These are phyloP conservation scores for Lagorchestes hirsutus DNA, from an alignment of 2,797 vertebrate species.

Conservation along the genomic window DNA sequence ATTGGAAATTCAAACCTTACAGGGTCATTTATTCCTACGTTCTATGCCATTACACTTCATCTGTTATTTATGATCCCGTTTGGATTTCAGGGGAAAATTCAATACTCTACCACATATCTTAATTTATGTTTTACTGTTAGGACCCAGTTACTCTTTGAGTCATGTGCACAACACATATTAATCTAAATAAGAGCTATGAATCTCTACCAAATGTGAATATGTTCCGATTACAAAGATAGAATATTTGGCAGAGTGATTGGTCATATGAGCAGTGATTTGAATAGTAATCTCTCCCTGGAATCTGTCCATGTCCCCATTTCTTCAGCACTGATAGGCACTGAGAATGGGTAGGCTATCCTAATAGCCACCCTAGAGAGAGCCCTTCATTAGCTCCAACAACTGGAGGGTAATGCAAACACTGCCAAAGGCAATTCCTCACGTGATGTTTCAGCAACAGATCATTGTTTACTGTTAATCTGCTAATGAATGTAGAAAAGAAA, in stretches of 20 bases:
- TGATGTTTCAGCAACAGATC: conserved; percentile 9
- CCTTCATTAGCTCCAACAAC: conserved; percentile 43
- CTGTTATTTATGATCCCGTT: conserved; percentile 76
- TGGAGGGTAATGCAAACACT: neutral
- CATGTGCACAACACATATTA: conserved; percentile 48
- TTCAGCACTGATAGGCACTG: neutral
- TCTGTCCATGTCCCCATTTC: neutral
- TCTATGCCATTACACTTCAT: conserved; percentile 65
- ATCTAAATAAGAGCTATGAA: conserved; percentile 46
- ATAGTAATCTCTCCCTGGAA: conserved; percentile 18
- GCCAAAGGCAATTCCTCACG: conserved; percentile 34
- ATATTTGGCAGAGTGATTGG: conserved; percentile 33
- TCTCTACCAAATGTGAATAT: conserved; percentile 32
- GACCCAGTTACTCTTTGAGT: conserved; percentile 43
- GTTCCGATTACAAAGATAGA: conserved; percentile 28
- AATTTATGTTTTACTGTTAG: conserved; percentile 69
- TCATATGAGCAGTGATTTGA: conserved; percentile 35
- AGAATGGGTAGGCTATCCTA: neutral
- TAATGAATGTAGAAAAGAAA: conserved; percentile 22
- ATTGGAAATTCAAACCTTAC: conserved; percentile 66
- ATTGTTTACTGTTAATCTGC: neutral
- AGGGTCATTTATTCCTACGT: conserved; percentile 63
- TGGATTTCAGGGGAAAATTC: conserved; percentile 59
- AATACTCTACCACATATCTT: conserved; percentile 61
- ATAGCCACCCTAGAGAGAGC: neutral